A percentile compares a stretch with the other conserved stretches of the same genome.
These are phyloP conservation scores for Turritopsis dohrnii DNA, from an alignment of 30 jellyfish, hydroid and myxozoan species.

Conservation along the genomic window DNA sequence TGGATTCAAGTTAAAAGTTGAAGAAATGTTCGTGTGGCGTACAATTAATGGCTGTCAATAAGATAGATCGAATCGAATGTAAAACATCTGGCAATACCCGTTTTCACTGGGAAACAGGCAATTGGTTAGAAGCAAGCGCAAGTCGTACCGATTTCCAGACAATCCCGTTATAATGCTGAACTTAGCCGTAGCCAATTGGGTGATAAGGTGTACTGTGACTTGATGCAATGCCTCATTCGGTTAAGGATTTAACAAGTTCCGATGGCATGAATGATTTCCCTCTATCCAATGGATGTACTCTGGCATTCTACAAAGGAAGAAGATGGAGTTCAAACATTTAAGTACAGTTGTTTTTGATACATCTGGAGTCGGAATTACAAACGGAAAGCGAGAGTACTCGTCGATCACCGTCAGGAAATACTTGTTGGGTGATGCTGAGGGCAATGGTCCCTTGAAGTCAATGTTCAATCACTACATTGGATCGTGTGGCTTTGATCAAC, in stretches of 20 bases:
- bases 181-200: conserved; percentile 38
- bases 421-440: too few relatives aligned
- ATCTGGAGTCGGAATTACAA: too few relatives aligned
- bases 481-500: too few relatives aligned
- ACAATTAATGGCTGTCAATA: not conserved
- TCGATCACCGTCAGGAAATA: too few relatives aligned
- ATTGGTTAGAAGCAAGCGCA: too few relatives aligned
- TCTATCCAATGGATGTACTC: not conserved
- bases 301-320: not conserved
- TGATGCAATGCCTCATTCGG: not conserved
- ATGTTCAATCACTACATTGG: too few relatives aligned
- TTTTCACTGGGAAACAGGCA: too few relatives aligned
- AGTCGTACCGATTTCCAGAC: conserved; percentile 44
- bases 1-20: not conserved
- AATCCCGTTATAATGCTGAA: conserved; percentile 39
- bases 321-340: too few relatives aligned
- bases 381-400: too few relatives aligned
- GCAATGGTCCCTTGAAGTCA: too few relatives aligned
- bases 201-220: not conserved
- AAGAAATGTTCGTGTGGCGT: not conserved
- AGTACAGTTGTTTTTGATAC: too few relatives aligned
- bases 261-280: not conserved
- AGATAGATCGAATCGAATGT: not conserved
- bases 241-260: not conserved
- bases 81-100: too few relatives aligned